Conservation (phyloP, 1,140 invertebrate genomes). For the Drosophila arizonae region DNA sequence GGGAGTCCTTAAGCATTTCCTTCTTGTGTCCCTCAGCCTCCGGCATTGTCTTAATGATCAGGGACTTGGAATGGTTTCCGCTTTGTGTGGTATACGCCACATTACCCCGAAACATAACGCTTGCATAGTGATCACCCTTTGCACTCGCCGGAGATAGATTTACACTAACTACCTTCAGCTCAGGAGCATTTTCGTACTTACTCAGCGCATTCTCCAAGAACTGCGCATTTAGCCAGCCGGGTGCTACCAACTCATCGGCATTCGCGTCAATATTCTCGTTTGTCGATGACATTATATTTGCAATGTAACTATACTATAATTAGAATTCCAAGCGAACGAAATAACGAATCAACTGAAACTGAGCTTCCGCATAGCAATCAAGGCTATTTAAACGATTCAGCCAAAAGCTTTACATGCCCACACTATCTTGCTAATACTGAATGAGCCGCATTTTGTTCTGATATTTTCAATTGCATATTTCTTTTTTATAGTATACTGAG, state of each 20-base stretch:
- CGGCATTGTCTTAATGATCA: conserved; percentile 74
- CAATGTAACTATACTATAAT: background rate
- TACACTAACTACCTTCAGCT: conserved; percentile 36
- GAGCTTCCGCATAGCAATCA: background rate
- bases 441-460: conserved; percentile 5
- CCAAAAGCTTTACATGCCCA: conserved; percentile 13
- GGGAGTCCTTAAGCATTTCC: conserved; percentile 41
- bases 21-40: conserved; percentile 64
- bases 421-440: background rate
- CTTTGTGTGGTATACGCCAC: conserved; percentile 26
- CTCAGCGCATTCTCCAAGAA: conserved; percentile 55
- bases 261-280: conserved; percentile 36
- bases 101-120: conserved; percentile 65
- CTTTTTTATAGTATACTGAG: background rate
- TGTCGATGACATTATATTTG: conserved; percentile 31
- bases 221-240: conserved; percentile 53
- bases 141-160: conserved; percentile 58
- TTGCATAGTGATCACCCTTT: conserved; percentile 77
- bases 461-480: conserved; percentile 15
- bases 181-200: conserved; percentile 26
- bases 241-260: conserved; percentile 63
- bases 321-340: background rate
- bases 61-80: conserved; percentile 33
- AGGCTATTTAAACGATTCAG: background rate
- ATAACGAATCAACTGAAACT: background rate